Evolutionary conservation across 1,140 invertebrate genomes (phyloP).

Genomic region (Lamellibrachia luymesi): DNA sequence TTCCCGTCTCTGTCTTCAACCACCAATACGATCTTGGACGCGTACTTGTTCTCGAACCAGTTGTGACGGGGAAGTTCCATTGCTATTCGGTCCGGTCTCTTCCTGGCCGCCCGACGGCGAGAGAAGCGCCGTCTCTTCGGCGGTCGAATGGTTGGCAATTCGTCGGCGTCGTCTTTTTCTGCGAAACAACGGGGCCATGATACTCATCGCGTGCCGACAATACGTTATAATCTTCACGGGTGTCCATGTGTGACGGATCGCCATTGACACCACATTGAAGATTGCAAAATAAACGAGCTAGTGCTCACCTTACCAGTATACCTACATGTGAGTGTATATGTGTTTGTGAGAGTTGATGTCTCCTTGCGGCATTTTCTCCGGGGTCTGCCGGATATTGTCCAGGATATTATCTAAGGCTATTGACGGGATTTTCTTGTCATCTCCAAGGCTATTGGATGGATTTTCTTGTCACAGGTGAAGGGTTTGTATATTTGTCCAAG

Average conservation of each 20-base stretch:
- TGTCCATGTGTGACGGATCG: background rate
- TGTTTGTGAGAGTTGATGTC: background rate
- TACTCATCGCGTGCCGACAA: background rate
- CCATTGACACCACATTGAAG: background rate
- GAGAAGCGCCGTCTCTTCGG: background rate
- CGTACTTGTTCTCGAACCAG: background rate
- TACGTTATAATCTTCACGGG: background rate
- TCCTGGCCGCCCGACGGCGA: background rate
- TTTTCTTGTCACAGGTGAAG: background rate
- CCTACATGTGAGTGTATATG: background rate
- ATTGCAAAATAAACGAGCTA: background rate
- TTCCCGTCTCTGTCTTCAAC: background rate
- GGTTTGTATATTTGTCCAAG: background rate
- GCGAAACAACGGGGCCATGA: background rate
- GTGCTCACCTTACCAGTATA: background rate
- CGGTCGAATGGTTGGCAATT: background rate
- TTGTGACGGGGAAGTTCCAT: background rate
- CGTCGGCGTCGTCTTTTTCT: background rate
- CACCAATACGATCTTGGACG: background rate
- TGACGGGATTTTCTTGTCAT: background rate
- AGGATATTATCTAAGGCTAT: background rate
- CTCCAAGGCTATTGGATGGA: background rate
- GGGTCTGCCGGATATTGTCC: background rate
- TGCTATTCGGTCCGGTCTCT: background rate
- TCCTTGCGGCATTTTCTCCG: background rate